Evolutionary conservation across 2,797 vertebrate species (phyloP).

Genomic region (Pelochelys cantorii): DNA sequence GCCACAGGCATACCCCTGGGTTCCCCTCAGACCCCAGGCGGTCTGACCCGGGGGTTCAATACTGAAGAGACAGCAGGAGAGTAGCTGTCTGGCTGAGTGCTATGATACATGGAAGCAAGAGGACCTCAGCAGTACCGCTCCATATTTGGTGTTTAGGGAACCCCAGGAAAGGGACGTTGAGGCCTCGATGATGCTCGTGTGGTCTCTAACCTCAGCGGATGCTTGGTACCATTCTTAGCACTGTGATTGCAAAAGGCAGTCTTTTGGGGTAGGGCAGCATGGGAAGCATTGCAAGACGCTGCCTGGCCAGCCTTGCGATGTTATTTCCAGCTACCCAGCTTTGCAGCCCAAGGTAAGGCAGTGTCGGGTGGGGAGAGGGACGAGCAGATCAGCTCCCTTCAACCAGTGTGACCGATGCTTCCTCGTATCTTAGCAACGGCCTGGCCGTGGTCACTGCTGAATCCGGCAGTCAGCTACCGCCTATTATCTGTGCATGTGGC

Average conservation of each 20-base stretch:
- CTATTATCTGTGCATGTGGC: neutral
- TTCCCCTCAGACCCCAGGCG: neutral
- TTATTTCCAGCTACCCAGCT: neutral
- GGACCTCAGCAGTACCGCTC: neutral
- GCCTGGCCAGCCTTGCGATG: neutral
- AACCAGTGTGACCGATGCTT: neutral
- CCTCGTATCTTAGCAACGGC: neutral
- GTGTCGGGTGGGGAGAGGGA: neutral
- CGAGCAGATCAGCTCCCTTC: neutral
- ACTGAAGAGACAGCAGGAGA: neutral
- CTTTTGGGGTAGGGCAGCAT: neutral
- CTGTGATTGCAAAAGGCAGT: neutral
- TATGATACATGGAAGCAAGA: neutral
- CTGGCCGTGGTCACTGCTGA: neutral
- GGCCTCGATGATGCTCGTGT: neutral
- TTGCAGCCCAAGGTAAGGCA: neutral
- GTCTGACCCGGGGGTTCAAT: neutral
- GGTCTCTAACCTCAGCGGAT: neutral
- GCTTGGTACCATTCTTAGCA: neutral
- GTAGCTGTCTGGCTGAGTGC: neutral
- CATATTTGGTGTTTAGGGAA: neutral
- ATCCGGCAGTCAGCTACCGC: neutral
- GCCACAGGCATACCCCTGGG: neutral
- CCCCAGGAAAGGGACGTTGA: neutral
- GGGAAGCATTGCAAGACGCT: neutral